Conservation (phyloP, 64 coral and sea anemone genomes). For the Platygyra sinensis region DNA sequence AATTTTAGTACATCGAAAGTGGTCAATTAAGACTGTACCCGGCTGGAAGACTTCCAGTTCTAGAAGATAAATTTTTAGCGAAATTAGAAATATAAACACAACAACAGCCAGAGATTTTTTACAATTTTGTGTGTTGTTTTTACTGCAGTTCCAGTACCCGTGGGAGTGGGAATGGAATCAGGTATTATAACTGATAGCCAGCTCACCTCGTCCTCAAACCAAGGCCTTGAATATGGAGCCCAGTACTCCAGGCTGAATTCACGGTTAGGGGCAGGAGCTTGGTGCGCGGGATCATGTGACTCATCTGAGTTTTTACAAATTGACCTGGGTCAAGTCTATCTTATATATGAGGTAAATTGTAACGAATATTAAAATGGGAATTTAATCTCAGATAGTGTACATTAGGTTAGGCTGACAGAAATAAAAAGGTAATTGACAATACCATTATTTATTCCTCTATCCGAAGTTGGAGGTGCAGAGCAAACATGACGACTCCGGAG, state of each 20-base stretch:
- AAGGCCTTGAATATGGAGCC: background rate
- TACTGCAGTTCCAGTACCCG: background rate
- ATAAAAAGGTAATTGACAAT: too few species aligned
- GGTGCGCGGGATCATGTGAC: conserved; percentile 48
- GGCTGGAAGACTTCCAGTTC: too few species aligned
- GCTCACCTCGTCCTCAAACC: background rate
- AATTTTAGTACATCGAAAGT: too few species aligned
- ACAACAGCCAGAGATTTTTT: too few species aligned
- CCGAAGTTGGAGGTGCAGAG: conserved; percentile 32
- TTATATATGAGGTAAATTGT: conserved; percentile 28
- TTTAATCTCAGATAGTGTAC: too few species aligned
- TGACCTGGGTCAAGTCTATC: conserved; percentile 7
- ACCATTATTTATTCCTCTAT: background rate
- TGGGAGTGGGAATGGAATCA: conserved; percentile 18
- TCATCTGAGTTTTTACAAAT: conserved; percentile 31
- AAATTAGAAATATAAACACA: too few species aligned
- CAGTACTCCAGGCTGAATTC: conserved; percentile 28
- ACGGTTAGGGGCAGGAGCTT: conserved; percentile 4
- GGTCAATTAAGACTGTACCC: too few species aligned
- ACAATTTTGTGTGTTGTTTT: background rate
- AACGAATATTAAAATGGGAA: too few species aligned
- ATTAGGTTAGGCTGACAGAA: too few species aligned
- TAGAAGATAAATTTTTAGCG: too few species aligned
- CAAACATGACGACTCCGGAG: conserved; percentile 4
- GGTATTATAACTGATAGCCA: conserved; percentile 24